These are phyloP conservation scores for Xyrichtys novacula DNA, from an alignment of 2,797 vertebrate genomes.

Conservation along the genomic window DNA sequence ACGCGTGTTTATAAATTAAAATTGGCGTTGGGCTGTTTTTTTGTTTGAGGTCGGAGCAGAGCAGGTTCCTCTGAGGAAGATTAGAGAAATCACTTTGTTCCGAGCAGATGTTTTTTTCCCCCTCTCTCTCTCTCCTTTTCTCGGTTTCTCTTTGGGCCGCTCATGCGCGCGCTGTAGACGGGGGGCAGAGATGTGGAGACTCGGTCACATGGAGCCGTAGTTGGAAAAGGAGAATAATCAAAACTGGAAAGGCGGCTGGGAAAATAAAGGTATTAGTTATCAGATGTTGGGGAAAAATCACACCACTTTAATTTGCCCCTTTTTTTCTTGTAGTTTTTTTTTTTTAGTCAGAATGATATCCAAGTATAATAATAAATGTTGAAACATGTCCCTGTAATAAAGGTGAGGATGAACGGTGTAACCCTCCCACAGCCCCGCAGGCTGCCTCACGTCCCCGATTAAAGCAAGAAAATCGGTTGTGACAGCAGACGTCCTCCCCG, in stretches of 20 bases:
- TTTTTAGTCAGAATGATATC: not conserved
- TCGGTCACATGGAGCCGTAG: constrained; percentile 35
- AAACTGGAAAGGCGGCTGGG: not conserved
- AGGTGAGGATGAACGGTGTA: constrained; percentile 4
- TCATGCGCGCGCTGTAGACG: constrained; percentile 33
- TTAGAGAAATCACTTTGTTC: constrained; percentile 76
- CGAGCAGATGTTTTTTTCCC: constrained; percentile 62
- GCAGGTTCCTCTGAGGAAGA: constrained; percentile 75
- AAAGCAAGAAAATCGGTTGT: constrained; percentile 80
- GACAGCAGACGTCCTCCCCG: constrained; percentile 83
- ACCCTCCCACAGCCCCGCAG: constrained; percentile 60
- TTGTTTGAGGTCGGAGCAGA: constrained; percentile 70
- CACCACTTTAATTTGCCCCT: not conserved
- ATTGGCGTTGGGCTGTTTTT: constrained; percentile 58
- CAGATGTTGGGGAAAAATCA: not conserved
- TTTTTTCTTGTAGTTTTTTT: not conserved
- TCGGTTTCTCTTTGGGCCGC: constrained; percentile 42
- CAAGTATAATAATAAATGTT: not conserved
- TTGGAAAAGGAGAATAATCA: not conserved
- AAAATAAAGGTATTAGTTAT: not conserved
- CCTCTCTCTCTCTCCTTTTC: not conserved
- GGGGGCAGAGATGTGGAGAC: constrained; percentile 32
- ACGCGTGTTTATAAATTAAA: constrained; percentile 75
- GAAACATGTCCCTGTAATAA: constrained; percentile 13
- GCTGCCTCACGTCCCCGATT: constrained; percentile 67